Percentiles rank a stretch among this genome's conserved stretches.
Conservation (phyloP, 1,140 invertebrate genomes). For the Leucophenga varia region DNA sequence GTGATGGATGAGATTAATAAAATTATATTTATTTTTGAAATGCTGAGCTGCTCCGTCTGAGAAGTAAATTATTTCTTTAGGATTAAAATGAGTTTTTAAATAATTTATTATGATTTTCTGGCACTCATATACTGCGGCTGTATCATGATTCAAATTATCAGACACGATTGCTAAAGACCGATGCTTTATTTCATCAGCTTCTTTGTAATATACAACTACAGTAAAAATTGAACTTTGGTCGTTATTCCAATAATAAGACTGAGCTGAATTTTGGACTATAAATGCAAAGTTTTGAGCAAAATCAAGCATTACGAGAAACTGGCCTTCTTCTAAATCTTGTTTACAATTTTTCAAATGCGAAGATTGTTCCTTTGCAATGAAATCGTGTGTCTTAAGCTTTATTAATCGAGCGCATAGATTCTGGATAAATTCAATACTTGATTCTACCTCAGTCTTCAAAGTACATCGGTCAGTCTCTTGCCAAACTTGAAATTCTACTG, state of each 20-base stretch:
- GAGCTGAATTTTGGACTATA: conserved; percentile 34
- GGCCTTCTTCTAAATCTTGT: conserved; percentile 15
- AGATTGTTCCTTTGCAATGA: conserved; percentile 25
- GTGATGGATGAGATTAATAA: conserved; percentile 17
- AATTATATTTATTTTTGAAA: conserved; percentile 37
- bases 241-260: conserved; percentile 40
- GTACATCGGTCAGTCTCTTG: not conserved
- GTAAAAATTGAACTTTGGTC: conserved; percentile 38
- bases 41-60: conserved; percentile 16
- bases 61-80: conserved; percentile 21
- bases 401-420: conserved; percentile 12
- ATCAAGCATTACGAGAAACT: conserved; percentile 28
- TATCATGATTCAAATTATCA: conserved; percentile 19
- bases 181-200: conserved; percentile 11
- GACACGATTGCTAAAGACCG: conserved; percentile 17
- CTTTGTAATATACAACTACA: conserved; percentile 24
- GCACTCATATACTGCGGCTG: conserved; percentile 16
- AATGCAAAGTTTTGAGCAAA: conserved; percentile 49
- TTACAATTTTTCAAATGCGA: conserved; percentile 19
- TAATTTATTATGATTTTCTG: conserved; percentile 16
- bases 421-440: conserved; percentile 15
- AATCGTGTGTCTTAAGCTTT: conserved; percentile 20
- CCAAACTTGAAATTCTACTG: not conserved
- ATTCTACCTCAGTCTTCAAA: not conserved
- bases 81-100: conserved; percentile 14